Percentiles rank a stretch among this genome's conserved stretches.
These are phyloP conservation scores for Phyllotis vaccarum DNA, from an alignment of 2,797 vertebrate species.

Conservation along the genomic window DNA sequence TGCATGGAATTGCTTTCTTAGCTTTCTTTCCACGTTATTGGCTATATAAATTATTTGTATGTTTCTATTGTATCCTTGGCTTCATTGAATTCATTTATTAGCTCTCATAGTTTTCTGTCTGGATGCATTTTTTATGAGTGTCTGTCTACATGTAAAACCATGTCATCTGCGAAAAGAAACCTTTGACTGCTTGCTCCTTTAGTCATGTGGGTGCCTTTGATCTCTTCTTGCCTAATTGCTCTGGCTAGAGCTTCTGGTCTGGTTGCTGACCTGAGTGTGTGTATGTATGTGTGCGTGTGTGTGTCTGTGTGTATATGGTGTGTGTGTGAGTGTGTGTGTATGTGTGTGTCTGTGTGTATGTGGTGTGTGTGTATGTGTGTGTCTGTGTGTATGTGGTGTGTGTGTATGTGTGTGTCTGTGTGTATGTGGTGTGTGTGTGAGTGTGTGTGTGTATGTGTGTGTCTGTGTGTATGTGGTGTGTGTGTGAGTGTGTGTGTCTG, in stretches of 20 bases:
- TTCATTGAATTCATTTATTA: background rate
- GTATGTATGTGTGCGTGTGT: background rate
- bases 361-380: background rate
- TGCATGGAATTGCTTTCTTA: background rate
- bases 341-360: background rate
- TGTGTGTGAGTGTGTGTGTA: background rate
- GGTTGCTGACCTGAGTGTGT: background rate
- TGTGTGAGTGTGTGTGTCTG: background rate
- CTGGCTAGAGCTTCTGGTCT: background rate
- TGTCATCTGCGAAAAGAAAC: background rate
- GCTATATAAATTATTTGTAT: background rate
- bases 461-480: too few species aligned
- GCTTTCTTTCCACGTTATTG: background rate
- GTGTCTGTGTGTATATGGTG: background rate
- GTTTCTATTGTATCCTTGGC: background rate
- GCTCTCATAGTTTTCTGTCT: background rate
- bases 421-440: too few species aligned
- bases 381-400: background rate
- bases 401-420: background rate
- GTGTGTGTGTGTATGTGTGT: background rate
- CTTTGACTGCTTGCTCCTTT: background rate
- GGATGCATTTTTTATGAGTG: background rate
- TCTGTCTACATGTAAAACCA: background rate
- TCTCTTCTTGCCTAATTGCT: slow-evolving; percentile 18
- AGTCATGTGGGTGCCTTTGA: background rate